phyloP scores from a whole-genome alignment of 1,140 invertebrate genomes.

The Latrodectus geometricus region DNA sequence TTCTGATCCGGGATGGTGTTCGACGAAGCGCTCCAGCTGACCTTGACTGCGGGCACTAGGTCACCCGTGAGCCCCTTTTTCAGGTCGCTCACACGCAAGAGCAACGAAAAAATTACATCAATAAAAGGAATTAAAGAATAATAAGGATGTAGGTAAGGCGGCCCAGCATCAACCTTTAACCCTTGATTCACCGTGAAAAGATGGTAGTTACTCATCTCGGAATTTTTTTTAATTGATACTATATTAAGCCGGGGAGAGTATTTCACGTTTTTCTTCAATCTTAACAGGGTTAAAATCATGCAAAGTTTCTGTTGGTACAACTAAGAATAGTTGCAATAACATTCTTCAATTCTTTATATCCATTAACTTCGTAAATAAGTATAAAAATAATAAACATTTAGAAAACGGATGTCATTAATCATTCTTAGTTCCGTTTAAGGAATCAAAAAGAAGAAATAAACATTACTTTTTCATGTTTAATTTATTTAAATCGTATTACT shows the following conservation, averaged over 20 bases:
- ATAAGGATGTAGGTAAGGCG: slow-evolving; percentile 1
- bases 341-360: no score
- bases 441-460: no score
- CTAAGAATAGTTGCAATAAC: no score
- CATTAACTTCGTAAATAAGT: no score
- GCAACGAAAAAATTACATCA: slow-evolving; percentile 15
- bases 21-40: slow-evolving; percentile 30
- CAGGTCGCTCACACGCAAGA: slow-evolving; percentile 44
- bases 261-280: background rate
- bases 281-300: background rate
- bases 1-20: slow-evolving; percentile 49
- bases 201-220: background rate
- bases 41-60: slow-evolving; percentile 54
- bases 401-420: no score
- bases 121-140: background rate
- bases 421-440: no score
- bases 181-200: slow-evolving; percentile 12
- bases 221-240: background rate
- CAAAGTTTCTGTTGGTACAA: background rate
- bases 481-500: no score
- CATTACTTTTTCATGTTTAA: no score
- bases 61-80: slow-evolving; percentile 45
- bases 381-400: no score
- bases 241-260: background rate
- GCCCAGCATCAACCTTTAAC: slow-evolving; percentile 16